These are phyloP conservation scores for Callionymus lyra DNA, from an alignment of 2,113 vertebrate species.

Conservation along the genomic window DNA sequence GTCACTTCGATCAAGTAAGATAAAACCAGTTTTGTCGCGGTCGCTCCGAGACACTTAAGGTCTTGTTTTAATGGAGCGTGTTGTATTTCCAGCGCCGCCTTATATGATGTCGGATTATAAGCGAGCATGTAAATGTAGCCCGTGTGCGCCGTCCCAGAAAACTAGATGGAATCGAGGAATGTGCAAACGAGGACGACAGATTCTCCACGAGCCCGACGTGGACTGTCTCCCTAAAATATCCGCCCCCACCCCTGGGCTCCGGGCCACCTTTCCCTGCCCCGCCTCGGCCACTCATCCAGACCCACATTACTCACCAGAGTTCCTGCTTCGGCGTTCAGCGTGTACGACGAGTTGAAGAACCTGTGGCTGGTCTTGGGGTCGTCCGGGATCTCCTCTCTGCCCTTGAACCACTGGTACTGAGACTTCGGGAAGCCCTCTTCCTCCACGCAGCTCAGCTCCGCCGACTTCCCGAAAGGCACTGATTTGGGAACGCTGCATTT, in stretches of 20 bases:
- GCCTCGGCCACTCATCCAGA: slow-evolving; percentile 28
- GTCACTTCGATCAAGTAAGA: no score
- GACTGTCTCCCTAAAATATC: slow-evolving; percentile 72
- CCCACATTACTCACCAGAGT: slow-evolving; percentile 77
- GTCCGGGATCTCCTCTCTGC: slow-evolving; percentile 71
- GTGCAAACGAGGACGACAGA: slow-evolving; percentile 64
- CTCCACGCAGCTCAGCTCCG: slow-evolving; percentile 82
- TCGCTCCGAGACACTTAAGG: no score
- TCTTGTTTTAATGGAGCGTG: no score
- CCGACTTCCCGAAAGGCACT: slow-evolving; percentile 85
- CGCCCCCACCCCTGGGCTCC: slow-evolving; percentile 46
- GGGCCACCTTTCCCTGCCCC: slow-evolving; percentile 41
- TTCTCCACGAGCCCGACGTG: slow-evolving; percentile 65
- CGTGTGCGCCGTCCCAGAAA: slow-evolving; percentile 18
- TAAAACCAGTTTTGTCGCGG: no score
- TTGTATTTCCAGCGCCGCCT: no score
- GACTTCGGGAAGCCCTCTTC: slow-evolving; percentile 83
- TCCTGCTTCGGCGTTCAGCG: slow-evolving; percentile 71
- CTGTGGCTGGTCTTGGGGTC: slow-evolving; percentile 74
- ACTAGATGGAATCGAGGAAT: slow-evolving; percentile 53
- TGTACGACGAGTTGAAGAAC: slow-evolving; percentile 84
- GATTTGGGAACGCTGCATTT: slow-evolving; percentile 84
- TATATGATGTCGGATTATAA: no score
- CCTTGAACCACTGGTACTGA: slow-evolving; percentile 90
- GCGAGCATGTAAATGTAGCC: neutral